Evolutionary conservation across 2,113 vertebrate species (phyloP).

Genomic region (Xyliphius kryptos): DNA sequence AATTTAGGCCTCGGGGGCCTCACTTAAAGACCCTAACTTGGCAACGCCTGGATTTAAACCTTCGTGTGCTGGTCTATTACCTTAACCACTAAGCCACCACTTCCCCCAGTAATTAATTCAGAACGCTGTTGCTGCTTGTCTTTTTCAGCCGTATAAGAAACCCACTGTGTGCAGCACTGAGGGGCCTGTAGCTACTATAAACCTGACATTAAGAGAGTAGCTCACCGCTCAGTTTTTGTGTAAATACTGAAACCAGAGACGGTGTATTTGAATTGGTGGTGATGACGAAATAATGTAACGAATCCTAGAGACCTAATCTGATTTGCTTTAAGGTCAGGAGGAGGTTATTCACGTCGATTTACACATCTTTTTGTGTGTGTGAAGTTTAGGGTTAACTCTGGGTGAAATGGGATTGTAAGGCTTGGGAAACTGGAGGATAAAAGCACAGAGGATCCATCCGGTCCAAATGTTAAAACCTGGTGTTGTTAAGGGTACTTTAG

Average conservation of each 20-base stretch:
- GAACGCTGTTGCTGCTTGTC: neutral
- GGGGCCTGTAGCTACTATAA: neutral
- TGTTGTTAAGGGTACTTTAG: constrained; percentile 69
- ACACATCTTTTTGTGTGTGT: constrained; percentile 1
- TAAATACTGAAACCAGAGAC: constrained; percentile 62
- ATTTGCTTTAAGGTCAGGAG: neutral
- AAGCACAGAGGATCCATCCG: constrained; percentile 60
- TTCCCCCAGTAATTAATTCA: no score
- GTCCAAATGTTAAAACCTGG: constrained; percentile 56
- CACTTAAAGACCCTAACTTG: no score
- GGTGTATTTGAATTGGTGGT: constrained; percentile 55
- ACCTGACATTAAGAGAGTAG: neutral
- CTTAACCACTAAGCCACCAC: no score
- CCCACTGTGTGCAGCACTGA: no score
- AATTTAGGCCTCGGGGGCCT: no score
- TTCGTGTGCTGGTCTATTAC: no score
- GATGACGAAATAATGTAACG: constrained; percentile 25
- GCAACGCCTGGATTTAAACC: no score
- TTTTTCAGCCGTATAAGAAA: neutral
- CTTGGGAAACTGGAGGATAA: constrained; percentile 47
- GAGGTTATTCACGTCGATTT: neutral
- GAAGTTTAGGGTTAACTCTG: constrained; percentile 48
- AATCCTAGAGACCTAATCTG: neutral
- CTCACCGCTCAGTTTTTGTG: constrained; percentile 1
- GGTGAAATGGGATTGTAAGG: constrained; percentile 48